phyloP scores from a whole-genome alignment of 2,797 vertebrate species.

The Chaunax sp. region DNA sequence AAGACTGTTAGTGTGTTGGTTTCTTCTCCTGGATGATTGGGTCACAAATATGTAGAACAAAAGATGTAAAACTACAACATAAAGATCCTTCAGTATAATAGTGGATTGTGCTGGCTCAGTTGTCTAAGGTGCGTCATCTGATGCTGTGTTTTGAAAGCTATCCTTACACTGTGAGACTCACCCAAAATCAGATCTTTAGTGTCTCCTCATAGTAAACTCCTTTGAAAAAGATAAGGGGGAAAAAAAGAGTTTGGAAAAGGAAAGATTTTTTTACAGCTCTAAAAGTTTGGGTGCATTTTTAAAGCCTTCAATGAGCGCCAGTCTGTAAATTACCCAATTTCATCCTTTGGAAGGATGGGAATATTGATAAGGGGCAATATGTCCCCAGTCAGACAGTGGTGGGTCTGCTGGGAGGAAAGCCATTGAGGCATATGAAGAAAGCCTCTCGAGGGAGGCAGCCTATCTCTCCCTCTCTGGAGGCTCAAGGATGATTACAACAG shows the following conservation, averaged over 20 bases:
- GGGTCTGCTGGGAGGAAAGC: slow-evolving; percentile 68
- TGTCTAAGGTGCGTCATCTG: not conserved
- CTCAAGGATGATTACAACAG: slow-evolving; percentile 68
- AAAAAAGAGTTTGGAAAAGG: not conserved
- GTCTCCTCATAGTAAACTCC: not conserved
- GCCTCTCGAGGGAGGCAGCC: slow-evolving; percentile 53
- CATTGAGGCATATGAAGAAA: slow-evolving; percentile 69
- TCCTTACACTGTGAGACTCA: not conserved
- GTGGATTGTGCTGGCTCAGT: not conserved
- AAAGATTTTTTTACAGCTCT: not conserved
- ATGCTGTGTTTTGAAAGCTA: not conserved
- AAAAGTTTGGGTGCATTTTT: slow-evolving; percentile 23
- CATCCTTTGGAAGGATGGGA: slow-evolving; percentile 15
- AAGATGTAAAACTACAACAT: not conserved
- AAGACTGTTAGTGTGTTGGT: slow-evolving; percentile 2
- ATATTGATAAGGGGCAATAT: slow-evolving; percentile 57
- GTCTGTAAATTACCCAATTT: slow-evolving; percentile 12
- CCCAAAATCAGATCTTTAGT: not conserved
- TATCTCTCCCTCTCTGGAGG: slow-evolving; percentile 60
- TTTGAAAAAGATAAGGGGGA: not conserved
- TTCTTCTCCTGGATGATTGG: slow-evolving; percentile 14
- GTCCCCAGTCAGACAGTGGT: slow-evolving; percentile 59
- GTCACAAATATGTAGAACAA: not conserved
- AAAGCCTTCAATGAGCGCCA: not conserved
- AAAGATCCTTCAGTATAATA: not conserved